Conservation (phyloP, 2,797 vertebrate species). For the Tokudaia muenninki region DNA sequence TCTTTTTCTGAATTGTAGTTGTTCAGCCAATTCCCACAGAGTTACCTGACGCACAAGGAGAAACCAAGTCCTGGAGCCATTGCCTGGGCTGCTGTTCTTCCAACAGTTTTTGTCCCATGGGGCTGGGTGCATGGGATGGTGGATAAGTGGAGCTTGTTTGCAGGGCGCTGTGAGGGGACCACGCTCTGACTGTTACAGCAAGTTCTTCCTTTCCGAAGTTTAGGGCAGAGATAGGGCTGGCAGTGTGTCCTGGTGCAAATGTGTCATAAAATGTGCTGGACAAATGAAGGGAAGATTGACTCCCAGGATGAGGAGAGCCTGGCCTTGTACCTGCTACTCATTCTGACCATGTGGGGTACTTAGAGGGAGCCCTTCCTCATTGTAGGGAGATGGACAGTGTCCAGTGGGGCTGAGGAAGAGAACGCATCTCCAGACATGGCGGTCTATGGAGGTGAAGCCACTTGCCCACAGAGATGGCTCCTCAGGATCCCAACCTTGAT, state of each 20-base stretch:
- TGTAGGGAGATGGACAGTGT: neutral
- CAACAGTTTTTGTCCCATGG: neutral
- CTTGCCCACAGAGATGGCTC: neutral
- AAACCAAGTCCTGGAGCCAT: neutral
- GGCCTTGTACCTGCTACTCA: rapidly evolving
- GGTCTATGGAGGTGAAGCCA: neutral
- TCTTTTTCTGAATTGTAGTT: neutral
- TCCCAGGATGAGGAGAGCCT: too few species aligned
- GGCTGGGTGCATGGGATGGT: neutral
- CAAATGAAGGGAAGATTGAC: neutral
- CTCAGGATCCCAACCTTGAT: neutral
- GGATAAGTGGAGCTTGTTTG: rapidly evolving
- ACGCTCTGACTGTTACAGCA: neutral
- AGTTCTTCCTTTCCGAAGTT: neutral
- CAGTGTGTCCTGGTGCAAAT: neutral
- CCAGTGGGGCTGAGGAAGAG: neutral
- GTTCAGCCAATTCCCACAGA: rapidly evolving
- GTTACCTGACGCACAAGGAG: neutral
- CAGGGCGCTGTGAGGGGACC: rapidly evolving
- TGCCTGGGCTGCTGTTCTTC: neutral
- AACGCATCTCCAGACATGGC: neutral
- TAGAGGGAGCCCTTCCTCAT: neutral
- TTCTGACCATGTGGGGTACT: neutral
- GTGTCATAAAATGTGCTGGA: rapidly evolving
- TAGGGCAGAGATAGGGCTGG: neutral